phyloP scores from a whole-genome alignment of 1,140 invertebrate species.

The Caenorhabditis latens region DNA sequence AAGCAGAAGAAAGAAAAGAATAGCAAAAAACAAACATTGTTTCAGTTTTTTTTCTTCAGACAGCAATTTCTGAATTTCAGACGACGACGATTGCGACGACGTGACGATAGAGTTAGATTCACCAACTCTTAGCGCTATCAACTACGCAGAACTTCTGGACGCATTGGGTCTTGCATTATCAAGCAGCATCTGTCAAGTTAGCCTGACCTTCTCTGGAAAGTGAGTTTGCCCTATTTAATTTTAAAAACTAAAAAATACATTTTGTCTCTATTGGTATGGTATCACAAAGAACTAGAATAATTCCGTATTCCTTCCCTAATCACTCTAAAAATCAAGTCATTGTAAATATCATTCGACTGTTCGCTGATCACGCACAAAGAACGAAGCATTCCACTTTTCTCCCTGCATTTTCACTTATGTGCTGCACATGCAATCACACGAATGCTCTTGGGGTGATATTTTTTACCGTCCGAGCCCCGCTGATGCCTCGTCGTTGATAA shows the following conservation, averaged over 20 bases:
- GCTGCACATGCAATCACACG: conserved; percentile 22
- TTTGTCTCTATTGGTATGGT: not conserved
- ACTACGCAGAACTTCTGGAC: conserved; percentile 25
- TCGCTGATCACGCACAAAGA: conserved; percentile 44
- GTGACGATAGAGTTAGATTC: conserved; percentile 34
- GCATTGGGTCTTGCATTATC: not conserved
- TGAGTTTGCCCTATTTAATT: not conserved
- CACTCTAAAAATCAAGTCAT: too few species aligned
- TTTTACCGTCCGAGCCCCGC: not conserved
- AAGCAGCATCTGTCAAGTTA: conserved; percentile 34
- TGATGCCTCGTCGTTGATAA: not conserved
- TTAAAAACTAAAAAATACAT: not conserved
- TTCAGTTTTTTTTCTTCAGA: not conserved
- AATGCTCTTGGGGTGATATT: conserved; percentile 46
- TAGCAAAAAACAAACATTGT: not conserved
- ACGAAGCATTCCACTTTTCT: not conserved
- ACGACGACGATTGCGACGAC: conserved; percentile 31
- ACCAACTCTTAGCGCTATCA: not conserved
- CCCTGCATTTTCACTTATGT: not conserved
- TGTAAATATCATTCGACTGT: conserved; percentile 30
- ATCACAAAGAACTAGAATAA: too few species aligned
- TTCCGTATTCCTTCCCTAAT: too few species aligned
- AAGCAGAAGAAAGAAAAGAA: not conserved
- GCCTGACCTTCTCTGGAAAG: conserved; percentile 15
- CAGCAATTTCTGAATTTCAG: not conserved